Evolutionary conservation across 2,797 vertebrate species (phyloP), one percentile per base, ranked within the genome.

Genomic region (Lepilemur ruficaudatus): DNA sequence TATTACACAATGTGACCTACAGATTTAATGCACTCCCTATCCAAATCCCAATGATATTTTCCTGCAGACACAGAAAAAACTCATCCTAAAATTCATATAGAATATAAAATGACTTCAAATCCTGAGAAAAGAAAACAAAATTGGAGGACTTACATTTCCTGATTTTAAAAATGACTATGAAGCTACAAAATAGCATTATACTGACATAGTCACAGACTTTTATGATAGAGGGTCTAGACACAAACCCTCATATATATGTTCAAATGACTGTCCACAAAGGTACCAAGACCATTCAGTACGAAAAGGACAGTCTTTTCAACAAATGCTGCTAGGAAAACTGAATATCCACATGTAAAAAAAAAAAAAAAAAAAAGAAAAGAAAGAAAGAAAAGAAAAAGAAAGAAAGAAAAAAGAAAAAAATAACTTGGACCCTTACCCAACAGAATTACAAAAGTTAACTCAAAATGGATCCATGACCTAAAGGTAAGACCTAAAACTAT

Each of bases 121-220:
- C 7, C 7, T 25, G 30, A 76, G 13, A 55, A 78, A 35, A 55
- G 22, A n/a, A 23, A 55, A 78, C 12, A 78, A 55, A 78, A 23
- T 22, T 35, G 22, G 22, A 55, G 7, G 22, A 55, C 12, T 0
- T 0, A n/a, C 5, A 76, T 20, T 50, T 55, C 22, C 75, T 25
- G n/a, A 78, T 55, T 78, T 55, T 7, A 55, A 78, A 78, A 78
- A 78, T 55, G 13, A 78, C n/a, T 78, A 57, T 14, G 35, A 41
- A 30, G n/a, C 76, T 79, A 55, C 25, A 57, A 57, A 79, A 38
- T 22, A 57, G 23, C 35, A 7, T 38, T 35, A 4, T 57, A 28
- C 15, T 57, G 35, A 15, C 23, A 28, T 28, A 57, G 18, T 28
- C 23, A 25, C 5, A 41, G 69, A 80, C 35, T 38, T 23, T 30